A percentile compares a stretch with the other conserved stretches of the same genome.
These are phyloP conservation scores for Phenganax subtilis DNA, from an alignment of 92 coral and sea anemone genomes.

Conservation along the genomic window DNA sequence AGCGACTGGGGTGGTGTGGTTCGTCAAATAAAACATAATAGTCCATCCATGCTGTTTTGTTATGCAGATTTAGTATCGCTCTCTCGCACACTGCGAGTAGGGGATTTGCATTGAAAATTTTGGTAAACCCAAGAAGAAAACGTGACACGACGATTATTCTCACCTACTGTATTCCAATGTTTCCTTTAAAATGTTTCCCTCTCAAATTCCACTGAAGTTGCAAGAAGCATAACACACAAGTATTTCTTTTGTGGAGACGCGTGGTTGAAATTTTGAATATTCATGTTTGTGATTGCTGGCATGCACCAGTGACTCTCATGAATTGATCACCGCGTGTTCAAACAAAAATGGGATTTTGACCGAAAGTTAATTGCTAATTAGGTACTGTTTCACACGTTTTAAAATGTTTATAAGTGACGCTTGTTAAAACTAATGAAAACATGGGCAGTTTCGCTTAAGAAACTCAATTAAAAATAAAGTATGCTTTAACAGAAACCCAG, in stretches of 20 bases:
- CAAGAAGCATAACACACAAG: neutral
- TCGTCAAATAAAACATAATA: conserved; percentile 15
- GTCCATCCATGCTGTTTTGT: conserved; percentile 24
- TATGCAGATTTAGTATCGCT: conserved; percentile 30
- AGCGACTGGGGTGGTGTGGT: conserved; percentile 16
- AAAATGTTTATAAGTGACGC: neutral
- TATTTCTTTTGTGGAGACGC: neutral
- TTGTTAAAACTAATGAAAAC: neutral
- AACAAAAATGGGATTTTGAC: neutral
- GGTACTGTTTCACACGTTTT: neutral
- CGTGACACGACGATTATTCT: neutral
- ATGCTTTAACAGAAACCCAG: neutral
- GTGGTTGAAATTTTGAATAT: conserved; percentile 8
- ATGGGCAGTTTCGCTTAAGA: neutral
- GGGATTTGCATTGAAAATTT: conserved; percentile 3
- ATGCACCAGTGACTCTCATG: conserved; percentile 19
- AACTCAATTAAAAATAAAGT: neutral
- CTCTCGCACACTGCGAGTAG: conserved; percentile 10
- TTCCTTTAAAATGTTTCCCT: neutral
- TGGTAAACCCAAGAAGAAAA: neutral
- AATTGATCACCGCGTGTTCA: conserved; percentile 19
- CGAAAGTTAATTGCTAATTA: neutral
- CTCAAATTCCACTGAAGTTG: neutral
- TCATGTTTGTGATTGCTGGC: conserved; percentile 4
- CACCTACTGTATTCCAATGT: neutral